phyloP scores from a whole-genome alignment of 2,113 vertebrate genomes.

The Nothobranchius furzeri region DNA sequence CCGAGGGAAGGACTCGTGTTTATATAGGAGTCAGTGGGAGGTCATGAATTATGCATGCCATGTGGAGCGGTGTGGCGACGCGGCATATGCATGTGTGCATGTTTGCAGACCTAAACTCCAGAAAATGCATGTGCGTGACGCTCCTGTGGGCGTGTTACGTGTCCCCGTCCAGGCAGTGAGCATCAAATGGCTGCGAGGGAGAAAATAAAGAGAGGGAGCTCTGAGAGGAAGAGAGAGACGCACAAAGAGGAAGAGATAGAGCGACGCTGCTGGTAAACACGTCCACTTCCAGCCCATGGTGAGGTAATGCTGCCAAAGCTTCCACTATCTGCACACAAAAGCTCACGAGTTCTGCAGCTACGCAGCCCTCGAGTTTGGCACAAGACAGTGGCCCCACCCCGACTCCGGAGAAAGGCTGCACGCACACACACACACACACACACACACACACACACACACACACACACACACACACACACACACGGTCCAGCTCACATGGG shows the following conservation, averaged over 20 bases:
- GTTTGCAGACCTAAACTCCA: conserved; percentile 49
- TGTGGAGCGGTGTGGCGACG: conserved; percentile 30
- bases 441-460: conserved; percentile 4
- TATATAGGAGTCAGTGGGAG: conserved; percentile 61
- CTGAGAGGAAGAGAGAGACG: conserved; percentile 9
- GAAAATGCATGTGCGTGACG: conserved; percentile 31
- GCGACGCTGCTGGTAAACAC: conserved; percentile 58
- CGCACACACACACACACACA: conserved; percentile 4
- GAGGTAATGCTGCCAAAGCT: conserved; percentile 54
- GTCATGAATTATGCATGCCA: conserved; percentile 64
- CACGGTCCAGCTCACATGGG: conserved; percentile 9
- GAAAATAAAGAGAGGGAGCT: conserved; percentile 30
- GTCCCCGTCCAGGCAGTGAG: conserved; percentile 28
- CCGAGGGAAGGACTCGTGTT: conserved; percentile 49
- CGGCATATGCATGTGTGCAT: conserved; percentile 23
- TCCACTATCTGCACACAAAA: conserved; percentile 16
- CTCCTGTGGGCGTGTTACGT: conserved; percentile 41
- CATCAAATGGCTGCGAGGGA: conserved; percentile 28
- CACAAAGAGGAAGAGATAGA: conserved; percentile 11
- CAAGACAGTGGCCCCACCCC: conserved; percentile 54
- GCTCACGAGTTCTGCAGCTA: conserved; percentile 53
- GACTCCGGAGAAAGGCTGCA: conserved; percentile 33
- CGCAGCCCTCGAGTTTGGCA: conserved; percentile 56
- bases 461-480: conserved; percentile 5
- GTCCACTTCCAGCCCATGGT: conserved; percentile 56